Conservation (phyloP, 2,113 vertebrate species). For the human (Homo sapiens) region DNA sequence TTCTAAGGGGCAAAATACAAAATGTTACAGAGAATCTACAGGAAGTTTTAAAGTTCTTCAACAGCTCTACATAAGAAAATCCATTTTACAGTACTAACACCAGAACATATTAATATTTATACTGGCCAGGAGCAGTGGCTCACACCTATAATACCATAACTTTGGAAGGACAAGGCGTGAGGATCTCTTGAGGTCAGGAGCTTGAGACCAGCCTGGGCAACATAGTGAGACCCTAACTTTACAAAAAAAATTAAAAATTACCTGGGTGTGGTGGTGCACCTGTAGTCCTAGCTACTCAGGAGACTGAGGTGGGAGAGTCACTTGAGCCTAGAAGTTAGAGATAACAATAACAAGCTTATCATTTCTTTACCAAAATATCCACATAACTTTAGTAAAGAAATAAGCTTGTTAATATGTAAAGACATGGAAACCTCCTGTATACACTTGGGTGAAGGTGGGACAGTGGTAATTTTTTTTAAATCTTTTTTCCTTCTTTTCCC, state of each 20-base stretch:
- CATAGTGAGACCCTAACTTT: not conserved
- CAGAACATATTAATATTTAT: conserved; percentile 10
- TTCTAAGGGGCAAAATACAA: not conserved
- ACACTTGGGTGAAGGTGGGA: not conserved
- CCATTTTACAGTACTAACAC: not conserved
- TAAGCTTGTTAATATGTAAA: not conserved
- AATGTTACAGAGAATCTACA: not conserved
- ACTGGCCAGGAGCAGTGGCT: not conserved
- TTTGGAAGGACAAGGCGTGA: not conserved
- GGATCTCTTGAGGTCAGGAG: too few relatives aligned
- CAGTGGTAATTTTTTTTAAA: not conserved
- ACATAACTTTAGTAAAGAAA: not conserved
- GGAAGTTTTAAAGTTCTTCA: not conserved
- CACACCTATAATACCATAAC: not conserved
- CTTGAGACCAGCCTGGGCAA: not conserved
- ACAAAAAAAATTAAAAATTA: not conserved
- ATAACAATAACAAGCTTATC: too few relatives aligned
- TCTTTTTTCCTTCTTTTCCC: not conserved
- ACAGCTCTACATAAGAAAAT: not conserved
- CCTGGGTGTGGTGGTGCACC: too few relatives aligned
- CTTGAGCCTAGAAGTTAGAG: not conserved
- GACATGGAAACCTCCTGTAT: not conserved
- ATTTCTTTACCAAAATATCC: too few relatives aligned
- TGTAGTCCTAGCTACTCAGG: too few relatives aligned
- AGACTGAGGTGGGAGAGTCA: too few relatives aligned